Evolutionary conservation across 1,140 invertebrate species (phyloP), one percentile per base, ranked within the genome.

Genomic region (Harlomillsia oculata): DNA sequence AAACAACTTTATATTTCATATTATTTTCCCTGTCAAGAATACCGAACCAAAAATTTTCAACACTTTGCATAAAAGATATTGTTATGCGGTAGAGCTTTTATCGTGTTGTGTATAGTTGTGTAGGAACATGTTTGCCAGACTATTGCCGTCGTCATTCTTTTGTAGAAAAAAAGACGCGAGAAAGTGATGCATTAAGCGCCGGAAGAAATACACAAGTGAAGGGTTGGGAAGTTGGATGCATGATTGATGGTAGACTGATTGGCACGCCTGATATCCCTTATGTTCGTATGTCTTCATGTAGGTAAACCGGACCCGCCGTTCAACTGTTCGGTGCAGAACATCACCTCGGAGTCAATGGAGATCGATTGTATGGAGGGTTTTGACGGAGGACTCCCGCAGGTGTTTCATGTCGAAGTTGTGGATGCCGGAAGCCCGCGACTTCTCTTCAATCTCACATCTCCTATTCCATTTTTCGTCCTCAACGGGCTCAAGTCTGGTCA

Each of bases 291-390:
- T n/a, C 20, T 43, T 48, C 26, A 26, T 37, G n/a, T 59, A 74
- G 76, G 74, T 28, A 84, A 83, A 65, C 86, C 86, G 11, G 85
- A 89, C 71, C 76, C 83, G 3, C 83, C 85, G 9, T 78, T 80
- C 67, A 89, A 89, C 71, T 89, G 86, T 71, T 82, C 83, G 4
- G 74, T 86, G 48, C 75, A 82, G 45, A 88, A 88, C 72, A 82
- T 84, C 69, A 87, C 84, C 13, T 82, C 82, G n/a, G 80, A 84
- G 49, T 85, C 84, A 5, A 72, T 87, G 49, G 79, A 82, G 56
- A 80, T 89, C 6, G 82, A 85, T 66, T 89, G 86, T 69, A 72
- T 78, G 28, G 82, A 82, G 73, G 85, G 85, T 20, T 89, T 88
- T 66, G 84, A 89, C 69, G 86, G 85, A 13, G 59, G 55, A 34